Evolutionary conservation across 2,113 vertebrate species (phyloP).

Genomic region (Hippocampus comes): DNA sequence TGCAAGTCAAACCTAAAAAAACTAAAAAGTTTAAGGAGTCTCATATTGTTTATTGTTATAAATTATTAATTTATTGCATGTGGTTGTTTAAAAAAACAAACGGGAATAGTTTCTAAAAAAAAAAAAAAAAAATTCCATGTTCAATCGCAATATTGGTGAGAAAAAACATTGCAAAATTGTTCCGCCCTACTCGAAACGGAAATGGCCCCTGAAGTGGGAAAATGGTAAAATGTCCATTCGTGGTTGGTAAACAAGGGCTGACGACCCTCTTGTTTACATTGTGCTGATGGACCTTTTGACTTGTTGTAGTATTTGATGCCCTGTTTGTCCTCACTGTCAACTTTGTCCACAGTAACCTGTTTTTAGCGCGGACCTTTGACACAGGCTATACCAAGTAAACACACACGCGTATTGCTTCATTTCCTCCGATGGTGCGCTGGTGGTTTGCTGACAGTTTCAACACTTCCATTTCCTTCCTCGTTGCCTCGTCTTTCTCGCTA

Average conservation of each 20-base stretch:
- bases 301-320: background rate
- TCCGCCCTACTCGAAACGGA: background rate
- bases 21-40: no score
- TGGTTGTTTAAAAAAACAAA: no score
- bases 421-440: slow-evolving; percentile 27
- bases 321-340: background rate
- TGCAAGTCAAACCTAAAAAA: no score
- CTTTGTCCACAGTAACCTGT: background rate
- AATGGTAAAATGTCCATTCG: background rate
- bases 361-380: background rate
- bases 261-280: background rate
- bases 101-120: no score
- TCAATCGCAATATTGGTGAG: no score
- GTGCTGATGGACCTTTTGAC: background rate
- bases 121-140: no score
- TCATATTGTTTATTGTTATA: no score
- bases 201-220: background rate
- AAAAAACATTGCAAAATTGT: no score
- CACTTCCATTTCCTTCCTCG: slow-evolving; percentile 36
- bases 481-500: background rate
- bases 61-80: no score
- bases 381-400: background rate
- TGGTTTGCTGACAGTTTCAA: slow-evolving; percentile 32
- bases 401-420: slow-evolving; percentile 37
- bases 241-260: no score